Evolutionary conservation across 2,113 vertebrate species (phyloP), one percentile per base, ranked within the genome.

Genomic region (Climacteris rufus): DNA sequence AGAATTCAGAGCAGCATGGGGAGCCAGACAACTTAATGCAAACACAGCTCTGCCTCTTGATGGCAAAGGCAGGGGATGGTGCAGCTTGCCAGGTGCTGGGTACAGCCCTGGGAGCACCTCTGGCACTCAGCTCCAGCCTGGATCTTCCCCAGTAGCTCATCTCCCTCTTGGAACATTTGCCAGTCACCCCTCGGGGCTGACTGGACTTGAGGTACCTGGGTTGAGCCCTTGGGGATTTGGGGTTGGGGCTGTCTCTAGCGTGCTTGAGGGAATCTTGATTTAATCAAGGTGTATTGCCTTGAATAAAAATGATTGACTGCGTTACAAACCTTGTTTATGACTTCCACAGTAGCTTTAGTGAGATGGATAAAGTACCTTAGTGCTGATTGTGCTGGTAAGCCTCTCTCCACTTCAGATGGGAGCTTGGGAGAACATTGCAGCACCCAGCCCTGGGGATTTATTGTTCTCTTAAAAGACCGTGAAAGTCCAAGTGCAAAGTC

Each of bases 371-470:
- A 89, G 76, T 6, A n/a, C 65, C 20, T 47, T 52, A 39, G 40
- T 2, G 5, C 61, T 35, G 49, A 33, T 49, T 4, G 1, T 54
- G 35, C 35, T 63, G 60, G 40, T 50, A 19, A 85, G 25, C 45
- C 40, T 77, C 21, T 77, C 49, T 61, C 25, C 44, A 8, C 68
- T 89, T 82, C 3, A 77, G 7, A 40, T 70, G 40, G 30, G 23
- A 72, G 53, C 72, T 79, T 27, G 75, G 71, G 86, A 93, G 59
- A 25, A 5, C 47, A 6, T 72, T 80, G 77, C 64, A 69, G 80
- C 89, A 57, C 72, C 24, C 39, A 31, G 71, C 61, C 88, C 61
- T 4, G 4, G 87, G 88, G n/a, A 50, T 90, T 97, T 92, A 59
- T 57, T 57, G 35, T 89, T 89, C 60, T 59, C 60, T 61, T 87